Evolutionary conservation across 2,888 invertebrate genomes (phyloP).

Genomic region (Caenorhabditis macrosperma): DNA sequence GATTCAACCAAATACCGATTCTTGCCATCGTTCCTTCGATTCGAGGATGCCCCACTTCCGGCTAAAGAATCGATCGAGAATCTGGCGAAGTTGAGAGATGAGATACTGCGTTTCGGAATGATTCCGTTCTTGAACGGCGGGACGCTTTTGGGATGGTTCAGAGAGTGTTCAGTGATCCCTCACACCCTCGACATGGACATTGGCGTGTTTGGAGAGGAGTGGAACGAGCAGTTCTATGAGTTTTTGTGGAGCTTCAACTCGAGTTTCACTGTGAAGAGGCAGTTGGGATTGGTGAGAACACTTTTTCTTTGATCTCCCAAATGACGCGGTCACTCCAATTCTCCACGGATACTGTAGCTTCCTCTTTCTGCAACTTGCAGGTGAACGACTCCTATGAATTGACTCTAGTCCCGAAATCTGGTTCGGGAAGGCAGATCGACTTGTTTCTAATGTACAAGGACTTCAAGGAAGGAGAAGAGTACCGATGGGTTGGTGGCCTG

Average conservation of each 20-base stretch:
- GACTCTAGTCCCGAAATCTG: conserved; percentile 25
- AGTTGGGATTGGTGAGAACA: conserved; percentile 38
- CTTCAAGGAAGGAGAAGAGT: background rate
- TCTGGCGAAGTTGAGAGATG: conserved; percentile 30
- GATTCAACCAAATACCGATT: background rate
- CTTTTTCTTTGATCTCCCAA: background rate
- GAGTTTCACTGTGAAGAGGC: conserved; percentile 29
- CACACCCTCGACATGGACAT: conserved; percentile 60
- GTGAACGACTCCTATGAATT: conserved; percentile 52
- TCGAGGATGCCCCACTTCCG: conserved; percentile 14
- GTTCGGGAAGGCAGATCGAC: conserved; percentile 22
- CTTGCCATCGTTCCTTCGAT: no score
- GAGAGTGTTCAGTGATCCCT: conserved; percentile 59
- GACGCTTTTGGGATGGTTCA: conserved; percentile 57
- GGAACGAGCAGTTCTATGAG: conserved; percentile 28
- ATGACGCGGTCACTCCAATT: no score
- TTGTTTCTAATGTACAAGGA: conserved; percentile 52
- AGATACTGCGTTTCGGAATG: conserved; percentile 23
- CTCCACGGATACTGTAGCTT: background rate
- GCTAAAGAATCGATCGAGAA: background rate
- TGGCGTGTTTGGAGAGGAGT: conserved; percentile 39
- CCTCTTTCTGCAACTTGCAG: conserved; percentile 11
- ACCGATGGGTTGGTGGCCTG: conserved; percentile 45
- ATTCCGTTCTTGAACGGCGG: conserved; percentile 52
- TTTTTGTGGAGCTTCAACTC: conserved; percentile 17